Evolutionary conservation across 2,888 invertebrate species (phyloP), one percentile per base, ranked within the genome.

Genomic region (Sphaerophoria rueppellii): DNA sequence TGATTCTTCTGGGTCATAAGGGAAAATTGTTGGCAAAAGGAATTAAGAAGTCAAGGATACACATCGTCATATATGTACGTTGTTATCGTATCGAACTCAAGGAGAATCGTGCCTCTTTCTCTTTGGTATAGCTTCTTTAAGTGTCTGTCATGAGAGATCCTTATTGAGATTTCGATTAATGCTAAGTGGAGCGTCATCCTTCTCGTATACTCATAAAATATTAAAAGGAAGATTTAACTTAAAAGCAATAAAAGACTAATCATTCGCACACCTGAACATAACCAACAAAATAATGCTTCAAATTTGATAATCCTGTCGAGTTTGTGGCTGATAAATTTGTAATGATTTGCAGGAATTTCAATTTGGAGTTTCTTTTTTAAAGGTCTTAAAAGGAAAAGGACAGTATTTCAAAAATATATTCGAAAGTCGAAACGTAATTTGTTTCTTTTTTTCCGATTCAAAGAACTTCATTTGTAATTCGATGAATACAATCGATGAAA

Each of bases 31-130:
- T 1, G 24, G 24, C 24, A 24, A 35, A 67, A 54, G 24, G 54
- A 67, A 54, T 67, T 67, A 54, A 54, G 32, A 67, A 67, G 54
- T 54, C 67, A 67, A 67, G 67, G 67, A 67, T 67, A 54, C 43
- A 9, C 9, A 5, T 7, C 9, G 4, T 4, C 43, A 12, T 43
- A 2, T 24, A 2, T 24, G 24, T 24, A 24, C 24, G 24, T 24
- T 2, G 24, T 24, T 24, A 24, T 24, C 24, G 24, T 24, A 24
- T 24, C 24, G 24, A 24, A 24, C 24, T 24, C 24, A 24, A 24
- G 50, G 50, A 65, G 65, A 46, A 52, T 24, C 40, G 6, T 54
- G 4, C 6, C 67, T 54, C 67, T 54, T 54, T 16, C 40, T 37
- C 24, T 24, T 24, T 24, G 24, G 52, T 12, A 37, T 43, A 43